Conservation (phyloP, 1,140 invertebrate genomes). For the Brachionus plicatilis region DNA sequence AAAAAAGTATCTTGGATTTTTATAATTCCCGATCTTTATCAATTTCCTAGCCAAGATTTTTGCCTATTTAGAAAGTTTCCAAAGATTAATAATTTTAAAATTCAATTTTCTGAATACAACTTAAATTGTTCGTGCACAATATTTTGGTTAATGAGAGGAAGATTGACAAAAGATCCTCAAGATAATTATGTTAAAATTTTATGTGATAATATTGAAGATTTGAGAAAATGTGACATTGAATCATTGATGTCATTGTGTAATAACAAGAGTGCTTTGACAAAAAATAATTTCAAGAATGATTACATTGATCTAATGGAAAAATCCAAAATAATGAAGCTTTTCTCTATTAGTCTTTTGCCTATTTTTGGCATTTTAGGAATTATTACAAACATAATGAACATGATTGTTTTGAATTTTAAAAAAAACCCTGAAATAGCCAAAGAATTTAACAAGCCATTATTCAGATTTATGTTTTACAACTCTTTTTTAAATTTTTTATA, state of each 20-base stretch:
- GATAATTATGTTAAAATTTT: not conserved
- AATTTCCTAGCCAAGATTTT: not conserved
- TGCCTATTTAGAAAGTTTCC: not conserved
- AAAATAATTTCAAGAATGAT: not conserved
- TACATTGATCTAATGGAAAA: not conserved
- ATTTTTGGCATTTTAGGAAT: not conserved
- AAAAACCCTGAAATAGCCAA: not conserved
- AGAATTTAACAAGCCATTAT: not conserved
- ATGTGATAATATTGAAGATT: not conserved
- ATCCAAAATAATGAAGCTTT: not conserved
- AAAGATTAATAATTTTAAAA: not conserved
- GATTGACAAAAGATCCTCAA: not conserved
- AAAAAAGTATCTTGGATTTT: not conserved
- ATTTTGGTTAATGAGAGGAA: not conserved
- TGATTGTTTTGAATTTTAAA: not conserved
- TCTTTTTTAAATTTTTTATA: not conserved
- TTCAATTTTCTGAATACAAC: not conserved
- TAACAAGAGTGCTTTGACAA: not conserved
- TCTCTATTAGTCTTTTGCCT: not conserved
- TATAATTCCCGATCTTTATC: not conserved
- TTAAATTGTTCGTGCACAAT: not conserved
- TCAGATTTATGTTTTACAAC: not conserved
- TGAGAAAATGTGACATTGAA: not conserved
- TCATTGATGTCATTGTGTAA: not conserved
- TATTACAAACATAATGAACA: not conserved